Conservation (phyloP, 1,140 invertebrate species). For the Camponotus floridanus region DNA sequence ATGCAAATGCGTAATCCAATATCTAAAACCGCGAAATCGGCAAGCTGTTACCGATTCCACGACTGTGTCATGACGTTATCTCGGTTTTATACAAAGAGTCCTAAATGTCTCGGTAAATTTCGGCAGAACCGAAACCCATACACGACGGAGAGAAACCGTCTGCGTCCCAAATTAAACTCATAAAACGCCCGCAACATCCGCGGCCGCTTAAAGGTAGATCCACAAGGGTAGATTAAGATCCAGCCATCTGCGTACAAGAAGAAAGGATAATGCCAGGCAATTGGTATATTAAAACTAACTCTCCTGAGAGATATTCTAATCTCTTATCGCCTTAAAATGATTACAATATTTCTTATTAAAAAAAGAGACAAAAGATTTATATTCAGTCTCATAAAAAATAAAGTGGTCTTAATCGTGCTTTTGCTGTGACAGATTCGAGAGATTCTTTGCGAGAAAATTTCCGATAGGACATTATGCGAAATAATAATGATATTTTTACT, state of each 20-base stretch:
- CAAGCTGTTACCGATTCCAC: constrained; percentile 65
- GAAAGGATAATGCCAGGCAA: not conserved
- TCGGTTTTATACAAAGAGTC: constrained; percentile 31
- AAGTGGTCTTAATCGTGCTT: not conserved
- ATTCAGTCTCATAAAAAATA: not conserved
- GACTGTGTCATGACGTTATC: constrained; percentile 3
- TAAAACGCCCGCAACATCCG: constrained; percentile 77
- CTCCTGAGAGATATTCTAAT: not conserved
- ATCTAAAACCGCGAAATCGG: constrained; percentile 38
- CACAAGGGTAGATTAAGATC: constrained; percentile 45
- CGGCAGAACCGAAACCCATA: constrained; percentile 72
- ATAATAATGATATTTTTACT: not conserved
- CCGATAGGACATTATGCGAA: not conserved
- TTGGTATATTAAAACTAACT: constrained; percentile 11
- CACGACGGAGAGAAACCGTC: constrained; percentile 48
- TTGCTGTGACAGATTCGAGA: not conserved
- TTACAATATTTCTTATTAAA: constrained; percentile 7
- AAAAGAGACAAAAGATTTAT: not conserved
- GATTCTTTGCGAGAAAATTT: not conserved
- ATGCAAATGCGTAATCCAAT: not conserved
- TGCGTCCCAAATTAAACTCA: constrained; percentile 83
- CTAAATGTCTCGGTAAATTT: constrained; percentile 75
- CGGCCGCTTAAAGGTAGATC: constrained; percentile 45
- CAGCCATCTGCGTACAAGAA: constrained; percentile 3
- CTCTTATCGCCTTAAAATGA: constrained; percentile 25